Base-by-base conservation (phyloP, 1,140 invertebrate species). In the Hestina assimilis region DNA sequence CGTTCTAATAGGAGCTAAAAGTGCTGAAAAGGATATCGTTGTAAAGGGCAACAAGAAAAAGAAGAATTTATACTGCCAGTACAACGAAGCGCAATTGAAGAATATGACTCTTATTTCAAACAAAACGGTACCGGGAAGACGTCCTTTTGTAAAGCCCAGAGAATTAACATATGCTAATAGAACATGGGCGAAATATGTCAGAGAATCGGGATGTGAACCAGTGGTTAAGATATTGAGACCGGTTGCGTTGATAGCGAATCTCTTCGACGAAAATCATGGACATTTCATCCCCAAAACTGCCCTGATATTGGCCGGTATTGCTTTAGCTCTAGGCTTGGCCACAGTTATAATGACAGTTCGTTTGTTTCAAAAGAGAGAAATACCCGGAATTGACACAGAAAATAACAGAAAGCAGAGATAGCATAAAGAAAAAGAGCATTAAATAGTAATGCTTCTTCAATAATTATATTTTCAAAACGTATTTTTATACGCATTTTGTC, bases 111-210 rank as follows among this genome's bases (percentile, higher is more conserved):
- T 89, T 2, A 66, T 64, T 1, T 77, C 89, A 1, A 92, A 90
- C 53, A 89, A 89, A 40, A 87, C 80, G 7, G 89, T 89, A 1
- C 74, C 88, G 0, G 90, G 90, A 2, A 81, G 90, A 51, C 89
- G 91, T 48, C 89, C 91, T 2, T 90, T 92, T 26, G 80, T 89
- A 1, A 90, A 92, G 29, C 89, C 89, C 1, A 89, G 90, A 38
- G 90, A 92, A 59, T 55, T 91, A 3, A 90, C 90, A 0, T 91
- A 89, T 7, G 82, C 90, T 0, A 91, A 92, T 57, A 90, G 92
- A 63, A 94, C 93, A 0, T 94, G 93, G 93, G 92, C 92, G 0
- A 93, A 93, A 69, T 94, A 93, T 61, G 91, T 93, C 0, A 84
- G 92, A 28, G 93, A 94, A 71, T 93, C 93, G 0, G 92, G 90